Evolutionary conservation across 2,113 vertebrate genomes (phyloP).

Genomic region (Camelus bactrianus): DNA sequence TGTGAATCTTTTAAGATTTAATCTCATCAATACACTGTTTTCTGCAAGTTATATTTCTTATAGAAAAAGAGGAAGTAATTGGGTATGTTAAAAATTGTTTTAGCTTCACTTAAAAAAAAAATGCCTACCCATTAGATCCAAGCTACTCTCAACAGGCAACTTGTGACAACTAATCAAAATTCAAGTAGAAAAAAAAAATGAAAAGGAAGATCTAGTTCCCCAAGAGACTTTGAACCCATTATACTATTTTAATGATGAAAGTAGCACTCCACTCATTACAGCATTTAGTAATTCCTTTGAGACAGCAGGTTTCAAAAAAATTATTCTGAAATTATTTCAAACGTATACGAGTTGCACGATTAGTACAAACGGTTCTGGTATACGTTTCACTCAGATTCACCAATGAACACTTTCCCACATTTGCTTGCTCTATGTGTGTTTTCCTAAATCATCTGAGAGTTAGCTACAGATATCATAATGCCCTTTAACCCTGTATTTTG

Average conservation of each 20-base stretch:
- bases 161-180: constrained; percentile 65
- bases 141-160: constrained; percentile 45
- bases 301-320: constrained; percentile 66
- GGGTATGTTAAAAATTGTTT: not conserved
- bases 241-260: constrained; percentile 70
- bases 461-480: not conserved
- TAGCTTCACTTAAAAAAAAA: not conserved
- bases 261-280: constrained; percentile 53
- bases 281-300: constrained; percentile 65
- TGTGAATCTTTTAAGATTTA: constrained; percentile 7
- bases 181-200: constrained; percentile 44
- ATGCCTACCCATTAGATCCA: not conserved
- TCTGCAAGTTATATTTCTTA: constrained; percentile 29
- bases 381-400: not conserved
- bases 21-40: constrained; percentile 23
- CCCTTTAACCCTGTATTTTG: not conserved
- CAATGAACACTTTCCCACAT: not conserved
- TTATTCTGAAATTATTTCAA: constrained; percentile 66
- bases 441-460: not conserved
- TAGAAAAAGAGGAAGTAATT: not conserved
- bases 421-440: not conserved
- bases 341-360: not conserved
- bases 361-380: constrained; percentile 9
- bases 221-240: constrained; percentile 67
- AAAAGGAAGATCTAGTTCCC: constrained; percentile 56